A percentile compares a stretch with the other conserved stretches of the same genome.
phyloP scores from a whole-genome alignment of 2,888 invertebrate genomes.

The Caenorhabditis sulstoni region DNA sequence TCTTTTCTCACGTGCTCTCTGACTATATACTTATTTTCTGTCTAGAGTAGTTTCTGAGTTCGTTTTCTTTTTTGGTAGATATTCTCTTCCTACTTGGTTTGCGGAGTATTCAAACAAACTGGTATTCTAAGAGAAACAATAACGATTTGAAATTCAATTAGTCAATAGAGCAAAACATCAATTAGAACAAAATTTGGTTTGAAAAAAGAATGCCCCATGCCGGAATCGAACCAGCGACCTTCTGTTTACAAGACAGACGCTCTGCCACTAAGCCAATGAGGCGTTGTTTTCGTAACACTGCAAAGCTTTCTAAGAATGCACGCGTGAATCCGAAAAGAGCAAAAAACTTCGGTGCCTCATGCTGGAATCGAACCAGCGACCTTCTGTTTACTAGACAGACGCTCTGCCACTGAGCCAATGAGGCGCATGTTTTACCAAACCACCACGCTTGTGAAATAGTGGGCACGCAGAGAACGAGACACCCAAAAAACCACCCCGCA shows the following conservation, averaged over 20 bases:
- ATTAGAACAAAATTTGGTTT: background rate
- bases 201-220: constrained; percentile 59
- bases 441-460: background rate
- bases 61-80: too few species aligned
- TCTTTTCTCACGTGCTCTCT: too few species aligned
- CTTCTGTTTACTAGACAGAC: constrained; percentile 79
- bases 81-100: too few species aligned
- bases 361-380: constrained; percentile 78
- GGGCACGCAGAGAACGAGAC: background rate
- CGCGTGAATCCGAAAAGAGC: background rate
- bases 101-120: too few species aligned
- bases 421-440: constrained; percentile 26
- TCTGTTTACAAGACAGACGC: constrained; percentile 77
- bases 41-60: too few species aligned
- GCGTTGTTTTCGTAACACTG: background rate
- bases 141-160: too few species aligned
- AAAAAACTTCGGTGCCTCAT: constrained; percentile 65
- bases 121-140: too few species aligned
- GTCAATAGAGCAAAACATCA: too few species aligned
- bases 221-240: constrained; percentile 77
- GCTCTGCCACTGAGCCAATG: constrained; percentile 78
- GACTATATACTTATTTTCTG: too few species aligned
- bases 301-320: background rate
- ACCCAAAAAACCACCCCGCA: background rate
- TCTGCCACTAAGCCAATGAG: constrained; percentile 49